Conservation (phyloP, 2,888 invertebrate species). For the Anticlea derivata region DNA sequence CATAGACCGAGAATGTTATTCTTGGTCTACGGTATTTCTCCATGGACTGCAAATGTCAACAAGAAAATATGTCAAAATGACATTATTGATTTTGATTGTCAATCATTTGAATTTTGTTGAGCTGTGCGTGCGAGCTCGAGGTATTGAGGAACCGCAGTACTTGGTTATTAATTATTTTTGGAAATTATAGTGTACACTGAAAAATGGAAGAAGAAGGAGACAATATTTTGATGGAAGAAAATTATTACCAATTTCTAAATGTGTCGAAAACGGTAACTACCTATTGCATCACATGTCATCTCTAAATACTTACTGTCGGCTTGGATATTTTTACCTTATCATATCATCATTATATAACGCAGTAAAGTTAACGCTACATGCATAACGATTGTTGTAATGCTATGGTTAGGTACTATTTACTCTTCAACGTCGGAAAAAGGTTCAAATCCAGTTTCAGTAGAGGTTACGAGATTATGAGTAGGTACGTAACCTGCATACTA, state of each 20-base stretch:
- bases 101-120: slow-evolving; percentile 5
- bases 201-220: slow-evolving; percentile 88
- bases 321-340: slow-evolving; percentile 49
- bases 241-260: slow-evolving; percentile 95
- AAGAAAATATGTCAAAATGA: too few relatives aligned
- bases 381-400: background rate
- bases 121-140: background rate
- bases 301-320: slow-evolving; percentile 38
- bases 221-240: slow-evolving; percentile 88
- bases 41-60: too few relatives aligned
- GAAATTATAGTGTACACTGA: slow-evolving; percentile 36
- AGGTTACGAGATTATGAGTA: slow-evolving; percentile 1
- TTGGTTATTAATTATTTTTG: slow-evolving; percentile 31
- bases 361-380: slow-evolving; percentile 23
- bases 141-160: background rate
- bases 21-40: too few relatives aligned
- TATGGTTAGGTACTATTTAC: background rate
- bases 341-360: slow-evolving; percentile 47
- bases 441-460: background rate
- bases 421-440: background rate
- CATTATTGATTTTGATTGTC: too few relatives aligned
- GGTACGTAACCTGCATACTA: background rate
- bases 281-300: slow-evolving; percentile 59
- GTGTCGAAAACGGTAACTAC: slow-evolving; percentile 93
- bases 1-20: too few relatives aligned